Base-by-base conservation (phyloP, 2,113 vertebrate genomes). In the Lathamus discolor region DNA sequence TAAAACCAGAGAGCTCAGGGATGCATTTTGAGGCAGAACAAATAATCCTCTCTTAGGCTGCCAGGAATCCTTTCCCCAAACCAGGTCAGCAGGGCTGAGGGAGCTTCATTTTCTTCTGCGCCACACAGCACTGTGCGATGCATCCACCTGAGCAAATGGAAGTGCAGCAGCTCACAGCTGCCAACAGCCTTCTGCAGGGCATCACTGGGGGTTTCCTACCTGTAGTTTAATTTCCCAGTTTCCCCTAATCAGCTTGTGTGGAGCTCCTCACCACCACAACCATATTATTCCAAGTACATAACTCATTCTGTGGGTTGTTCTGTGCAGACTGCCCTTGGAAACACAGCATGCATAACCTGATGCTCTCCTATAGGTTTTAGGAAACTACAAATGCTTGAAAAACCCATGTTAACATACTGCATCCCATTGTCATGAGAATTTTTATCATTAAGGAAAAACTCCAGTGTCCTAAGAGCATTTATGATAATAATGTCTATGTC, bases 91-190 rank as follows among this genome's bases (percentile, higher is more conserved):
- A 66, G 44, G 13, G 29, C 35, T 61, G 54, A 18, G 7, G 10
- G 8, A 64, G 7, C 44, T 86, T 88, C 4, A 1, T 24, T 12
- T 29, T 33, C 31, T 46, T 49, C 52, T 69, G 28, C 27, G 23
- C 9, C 28, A 7, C 0, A 0, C 24, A n/a, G 41, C 27, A 12
- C 6, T 24, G 25, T 8, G 43, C 7, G 2, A 62, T 76, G 33
- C 31, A n/a, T 46, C 23, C 76, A 12, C 24, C 43, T 13, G 35
- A 88, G 54, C 35, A 46, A 78, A 35, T 4, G 3, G 0, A 25
- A 13, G 28, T 3, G 15, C 48, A 90, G 88, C 57, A 86, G 57
- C 62, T 93, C 59, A 49, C 28, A 74, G 37, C n/a, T 59, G 20
- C 67, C 37, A 73, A n/a, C 27, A n/a, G 29, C 39, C 59, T 48